Percentiles rank a stretch among this genome's conserved stretches.
These are phyloP conservation scores for Steatornis caripensis DNA, from an alignment of 2,113 vertebrate genomes.

Conservation along the genomic window DNA sequence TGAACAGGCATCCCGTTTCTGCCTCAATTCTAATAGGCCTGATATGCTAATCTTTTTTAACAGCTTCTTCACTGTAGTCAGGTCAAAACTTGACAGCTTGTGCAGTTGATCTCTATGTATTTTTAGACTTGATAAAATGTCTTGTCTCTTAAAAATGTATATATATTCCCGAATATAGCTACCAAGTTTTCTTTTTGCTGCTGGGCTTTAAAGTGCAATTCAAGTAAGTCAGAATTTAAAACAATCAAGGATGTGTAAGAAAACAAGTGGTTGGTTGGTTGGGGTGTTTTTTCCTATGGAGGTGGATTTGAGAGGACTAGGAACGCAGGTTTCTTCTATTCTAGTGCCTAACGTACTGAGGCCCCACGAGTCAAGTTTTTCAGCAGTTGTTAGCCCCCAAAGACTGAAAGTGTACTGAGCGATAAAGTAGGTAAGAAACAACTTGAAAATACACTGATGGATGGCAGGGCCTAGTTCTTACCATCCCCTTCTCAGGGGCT, in stretches of 20 bases:
- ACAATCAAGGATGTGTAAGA: not conserved
- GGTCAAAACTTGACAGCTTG: not conserved
- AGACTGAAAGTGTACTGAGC: not conserved
- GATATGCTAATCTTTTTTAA: not conserved
- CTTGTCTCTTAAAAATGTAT: not conserved
- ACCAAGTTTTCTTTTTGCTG: slow-evolving; percentile 7
- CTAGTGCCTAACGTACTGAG: not conserved
- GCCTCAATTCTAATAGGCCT: not conserved
- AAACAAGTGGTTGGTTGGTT: not conserved
- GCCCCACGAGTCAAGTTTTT: not conserved
- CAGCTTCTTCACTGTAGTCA: not conserved
- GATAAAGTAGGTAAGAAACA: not conserved
- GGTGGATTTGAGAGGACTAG: not conserved
- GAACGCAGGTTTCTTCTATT: not conserved
- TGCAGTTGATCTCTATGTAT: not conserved
- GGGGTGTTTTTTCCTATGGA: fast-evolving
- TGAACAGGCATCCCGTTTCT: not conserved
- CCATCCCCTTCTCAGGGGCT: not conserved
- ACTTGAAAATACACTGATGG: not conserved
- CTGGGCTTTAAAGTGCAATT: slow-evolving; percentile 60
- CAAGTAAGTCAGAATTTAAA: slow-evolving; percentile 7
- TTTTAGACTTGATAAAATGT: not conserved
- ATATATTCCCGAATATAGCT: not conserved
- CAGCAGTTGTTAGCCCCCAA: not conserved
- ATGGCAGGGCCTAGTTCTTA: not conserved